Evolutionary conservation across 2,888 invertebrate species (phyloP), one percentile per base, ranked within the genome.

Genomic region (Drosophila neutralis): DNA sequence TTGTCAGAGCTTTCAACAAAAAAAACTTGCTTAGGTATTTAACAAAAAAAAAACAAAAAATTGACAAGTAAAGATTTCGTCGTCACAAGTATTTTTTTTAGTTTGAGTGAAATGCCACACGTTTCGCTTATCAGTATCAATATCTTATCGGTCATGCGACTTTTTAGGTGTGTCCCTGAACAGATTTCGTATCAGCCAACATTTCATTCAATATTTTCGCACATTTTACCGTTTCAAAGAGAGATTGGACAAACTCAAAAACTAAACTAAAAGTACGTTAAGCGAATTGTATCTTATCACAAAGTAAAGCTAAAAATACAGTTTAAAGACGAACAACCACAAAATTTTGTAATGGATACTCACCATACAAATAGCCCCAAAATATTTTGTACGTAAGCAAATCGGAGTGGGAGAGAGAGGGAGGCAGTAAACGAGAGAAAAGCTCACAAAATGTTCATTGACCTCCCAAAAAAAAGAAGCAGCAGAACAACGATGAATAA

Each of bases 391-490:
- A 73, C 65, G 65, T 27, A 52, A 51, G 29, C n/a, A 45, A 36
- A 35, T 2, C 36, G 45, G 3, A 31, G 42, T 35, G 15, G 15
- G 11, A 5, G 36, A 38, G 36, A 48, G 27, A 27, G 18, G 38
- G 49, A 51, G 29, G 1, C 8, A 38, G 29, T 21, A 13, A 24
- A 31, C 2, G 29, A 54, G 51, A 61, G 54, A 49, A 72, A 73
- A 83, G 84, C 89, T 80, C 75, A 85, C 78, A 82, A 87, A 85
- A 66, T 82, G 88, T 89, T 89, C 88, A 80, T 82, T 90, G 88
- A 90, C 89, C 88, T 58, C 63, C 53, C 66, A 40, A 77, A 83
- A 36, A 62, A 67, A 64, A 40, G 15, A 42, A 31, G 45, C 24
- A 45, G 4, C 45, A 42, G 10, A 49, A 49, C 36, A 69, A 51